Evolutionary conservation across 35 echinoderm and acorn worm genomes (phyloP).

Genomic region (Stichopus chloronotus): DNA sequence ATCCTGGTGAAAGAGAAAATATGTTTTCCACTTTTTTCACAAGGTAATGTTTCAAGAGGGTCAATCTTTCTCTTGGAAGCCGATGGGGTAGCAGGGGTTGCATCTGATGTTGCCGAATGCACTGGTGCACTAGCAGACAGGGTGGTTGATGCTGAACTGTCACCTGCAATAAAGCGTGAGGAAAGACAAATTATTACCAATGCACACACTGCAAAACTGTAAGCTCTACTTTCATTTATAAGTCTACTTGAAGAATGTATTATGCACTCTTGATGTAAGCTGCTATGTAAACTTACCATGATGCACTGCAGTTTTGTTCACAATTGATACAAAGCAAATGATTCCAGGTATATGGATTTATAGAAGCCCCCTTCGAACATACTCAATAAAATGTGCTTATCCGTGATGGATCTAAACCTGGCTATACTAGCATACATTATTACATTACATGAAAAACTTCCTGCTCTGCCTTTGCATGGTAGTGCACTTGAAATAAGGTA

Average conservation of each 20-base stretch:
- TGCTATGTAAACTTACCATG: background rate
- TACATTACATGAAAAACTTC: background rate
- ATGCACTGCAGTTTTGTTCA: conserved; percentile 1
- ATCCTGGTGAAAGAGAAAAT: background rate
- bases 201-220: background rate
- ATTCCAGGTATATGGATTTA: conserved; percentile 1
- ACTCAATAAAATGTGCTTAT: conserved; percentile 1
- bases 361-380: background rate
- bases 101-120: background rate
- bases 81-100: background rate
- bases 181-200: background rate
- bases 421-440: background rate
- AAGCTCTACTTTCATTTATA: background rate
- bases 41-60: background rate
- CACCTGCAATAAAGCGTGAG: background rate
- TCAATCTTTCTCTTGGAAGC: conserved; percentile 20
- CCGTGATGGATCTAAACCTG: conserved; percentile 8
- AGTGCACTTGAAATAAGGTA: conserved; percentile 14
- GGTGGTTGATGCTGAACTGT: background rate
- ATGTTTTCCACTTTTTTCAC: background rate
- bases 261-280: background rate
- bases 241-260: conserved; percentile 13
- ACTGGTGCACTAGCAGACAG: background rate
- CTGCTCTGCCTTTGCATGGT: background rate
- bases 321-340: background rate